Conservation (phyloP, 2,888 invertebrate species). For the Pimpla rufipes region DNA sequence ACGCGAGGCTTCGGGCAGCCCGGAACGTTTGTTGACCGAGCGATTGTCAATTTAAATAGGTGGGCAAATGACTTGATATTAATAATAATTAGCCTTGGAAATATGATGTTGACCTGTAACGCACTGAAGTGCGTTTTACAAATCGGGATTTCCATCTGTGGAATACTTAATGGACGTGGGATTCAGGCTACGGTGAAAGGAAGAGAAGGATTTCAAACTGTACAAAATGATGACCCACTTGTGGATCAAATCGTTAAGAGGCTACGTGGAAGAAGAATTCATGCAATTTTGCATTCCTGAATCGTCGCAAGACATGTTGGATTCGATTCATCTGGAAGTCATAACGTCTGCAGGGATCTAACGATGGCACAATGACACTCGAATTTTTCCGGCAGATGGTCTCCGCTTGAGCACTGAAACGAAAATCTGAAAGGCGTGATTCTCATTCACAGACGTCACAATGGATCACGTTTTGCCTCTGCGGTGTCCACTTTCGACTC, state of each 20-base stretch:
- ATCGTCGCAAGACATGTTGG: not conserved
- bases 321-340: not conserved
- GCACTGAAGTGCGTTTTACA: too few species aligned
- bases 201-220: too few species aligned
- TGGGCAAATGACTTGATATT: too few species aligned
- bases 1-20: not conserved
- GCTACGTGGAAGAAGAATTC: not conserved
- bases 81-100: too few species aligned
- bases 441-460: constrained; percentile 13
- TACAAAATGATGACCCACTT: too few species aligned
- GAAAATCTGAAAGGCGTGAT: constrained; percentile 45
- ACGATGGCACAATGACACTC: constrained; percentile 23
- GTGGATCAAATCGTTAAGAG: not conserved
- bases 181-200: too few species aligned
- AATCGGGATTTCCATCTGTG: too few species aligned
- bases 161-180: too few species aligned
- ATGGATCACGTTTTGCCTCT: not conserved
- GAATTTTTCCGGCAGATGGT: constrained; percentile 46
- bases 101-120: too few species aligned
- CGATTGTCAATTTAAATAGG: too few species aligned
- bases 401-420: constrained; percentile 3
- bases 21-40: too few species aligned
- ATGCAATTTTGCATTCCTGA: not conserved
- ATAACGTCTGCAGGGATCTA: constrained; percentile 1
- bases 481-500: not conserved